Conservation (phyloP, 2,797 vertebrate species). For the Sphaeramia orbicularis region DNA sequence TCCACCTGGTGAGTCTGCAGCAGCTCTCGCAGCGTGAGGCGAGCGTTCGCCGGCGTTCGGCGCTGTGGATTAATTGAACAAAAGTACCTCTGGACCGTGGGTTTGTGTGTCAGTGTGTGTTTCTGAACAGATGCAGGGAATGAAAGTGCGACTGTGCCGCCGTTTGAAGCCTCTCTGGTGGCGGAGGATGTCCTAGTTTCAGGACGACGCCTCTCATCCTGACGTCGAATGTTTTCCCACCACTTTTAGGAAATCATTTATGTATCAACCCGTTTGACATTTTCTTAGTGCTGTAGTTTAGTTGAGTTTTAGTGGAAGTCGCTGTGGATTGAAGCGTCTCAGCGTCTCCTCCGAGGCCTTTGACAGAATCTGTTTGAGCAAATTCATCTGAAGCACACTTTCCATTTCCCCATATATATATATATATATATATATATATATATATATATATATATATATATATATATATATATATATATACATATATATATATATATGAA, state of each 20-base stretch:
- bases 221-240: neutral
- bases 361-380: neutral
- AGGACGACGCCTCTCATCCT: conserved; percentile 25
- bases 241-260: conserved; percentile 30
- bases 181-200: conserved; percentile 39
- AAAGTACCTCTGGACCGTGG: conserved; percentile 51
- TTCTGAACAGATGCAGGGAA: conserved; percentile 55
- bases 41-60: neutral
- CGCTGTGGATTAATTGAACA: conserved; percentile 60
- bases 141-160: conserved; percentile 9
- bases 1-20: conserved; percentile 41
- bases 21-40: neutral
- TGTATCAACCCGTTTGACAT: conserved; percentile 21
- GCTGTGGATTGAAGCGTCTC: conserved; percentile 2
- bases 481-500: too few species aligned
- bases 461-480: too few species aligned
- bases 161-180: conserved; percentile 47
- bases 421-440: too few species aligned
- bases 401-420: too few species aligned
- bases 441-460: too few species aligned
- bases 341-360: neutral
- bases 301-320: conserved; percentile 18
- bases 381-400: neutral
- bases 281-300: conserved; percentile 8
- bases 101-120: conserved; percentile 31